A percentile compares a stretch with the other conserved stretches of the same genome.
phyloP scores from a whole-genome alignment of 2,888 invertebrate genomes.

The Troilus luridus region DNA sequence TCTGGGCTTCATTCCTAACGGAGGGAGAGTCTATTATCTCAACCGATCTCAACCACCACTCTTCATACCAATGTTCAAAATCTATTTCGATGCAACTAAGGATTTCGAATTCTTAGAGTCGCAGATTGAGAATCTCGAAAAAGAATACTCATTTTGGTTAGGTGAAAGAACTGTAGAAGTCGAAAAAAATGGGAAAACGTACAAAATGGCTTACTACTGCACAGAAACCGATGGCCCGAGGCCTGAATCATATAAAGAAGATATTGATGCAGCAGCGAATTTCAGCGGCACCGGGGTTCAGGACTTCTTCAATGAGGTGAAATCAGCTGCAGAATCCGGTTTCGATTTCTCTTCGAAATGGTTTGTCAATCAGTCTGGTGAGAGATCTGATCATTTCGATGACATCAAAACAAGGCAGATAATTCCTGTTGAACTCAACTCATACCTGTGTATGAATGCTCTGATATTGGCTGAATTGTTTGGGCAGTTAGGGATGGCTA shows the following conservation, averaged over 20 bases:
- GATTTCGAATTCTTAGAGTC: conserved; percentile 78
- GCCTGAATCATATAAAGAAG: conserved; percentile 89
- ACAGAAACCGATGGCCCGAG: conserved; percentile 85
- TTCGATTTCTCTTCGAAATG: conserved; percentile 96
- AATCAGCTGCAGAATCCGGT: conserved; percentile 93
- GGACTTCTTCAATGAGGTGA: conserved; percentile 83
- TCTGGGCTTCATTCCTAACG: conserved; percentile 90
- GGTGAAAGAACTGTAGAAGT: conserved; percentile 79
- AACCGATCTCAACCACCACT: conserved; percentile 88
- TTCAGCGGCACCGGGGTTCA: conserved; percentile 68
- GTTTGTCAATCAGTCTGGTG: conserved; percentile 79
- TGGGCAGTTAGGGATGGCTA: conserved; percentile 72
- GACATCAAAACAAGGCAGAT: conserved; percentile 84
- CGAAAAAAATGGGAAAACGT: conserved; percentile 75
- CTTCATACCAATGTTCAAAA: conserved; percentile 85
- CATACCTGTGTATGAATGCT: conserved; percentile 89
- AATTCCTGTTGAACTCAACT: conserved; percentile 92
- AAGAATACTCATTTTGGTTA: conserved; percentile 89
- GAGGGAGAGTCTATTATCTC: conserved; percentile 89
- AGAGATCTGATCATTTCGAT: conserved; percentile 80
- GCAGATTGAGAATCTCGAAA: conserved; percentile 78
- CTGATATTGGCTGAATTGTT: conserved; percentile 81
- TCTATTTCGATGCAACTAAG: conserved; percentile 80
- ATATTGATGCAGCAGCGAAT: conserved; percentile 68
- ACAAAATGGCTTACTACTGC: conserved; percentile 80